phyloP scores from a whole-genome alignment of 2,797 vertebrate genomes.

The Cephalopachus bancanus region DNA sequence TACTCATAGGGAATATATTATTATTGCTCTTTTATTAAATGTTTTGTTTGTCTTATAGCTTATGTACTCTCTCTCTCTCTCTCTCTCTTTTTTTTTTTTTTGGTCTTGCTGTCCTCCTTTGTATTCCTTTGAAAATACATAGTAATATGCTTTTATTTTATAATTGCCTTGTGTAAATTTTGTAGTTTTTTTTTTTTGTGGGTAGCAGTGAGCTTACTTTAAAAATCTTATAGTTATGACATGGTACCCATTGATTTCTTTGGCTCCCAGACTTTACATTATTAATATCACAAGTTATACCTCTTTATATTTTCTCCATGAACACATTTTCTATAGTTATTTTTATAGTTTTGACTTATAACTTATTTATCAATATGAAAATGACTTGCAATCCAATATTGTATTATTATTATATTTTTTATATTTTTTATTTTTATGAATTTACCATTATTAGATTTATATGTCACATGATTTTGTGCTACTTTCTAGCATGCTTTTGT shows the following conservation, averaged over 20 bases:
- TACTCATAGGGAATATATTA: background rate
- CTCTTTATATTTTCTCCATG: background rate
- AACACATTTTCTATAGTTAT: background rate
- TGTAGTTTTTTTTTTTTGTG: background rate
- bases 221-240: background rate
- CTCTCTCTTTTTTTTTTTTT: too few species aligned
- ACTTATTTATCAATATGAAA: background rate
- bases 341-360: background rate
- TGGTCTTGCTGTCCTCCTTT: background rate
- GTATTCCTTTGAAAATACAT: background rate
- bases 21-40: background rate
- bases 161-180: background rate
- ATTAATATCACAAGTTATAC: background rate
- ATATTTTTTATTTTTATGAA: background rate
- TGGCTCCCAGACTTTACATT: background rate
- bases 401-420: background rate
- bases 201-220: background rate
- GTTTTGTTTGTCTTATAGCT: background rate
- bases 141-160: background rate
- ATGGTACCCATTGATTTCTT: too few species aligned
- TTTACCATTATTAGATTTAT: background rate
- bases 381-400: background rate
- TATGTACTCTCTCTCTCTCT: too few species aligned
- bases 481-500: background rate
- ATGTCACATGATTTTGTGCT: background rate